These are phyloP conservation scores for Gastracanthus pulcherrimus DNA, from an alignment of 2,888 invertebrate genomes.

Conservation along the genomic window DNA sequence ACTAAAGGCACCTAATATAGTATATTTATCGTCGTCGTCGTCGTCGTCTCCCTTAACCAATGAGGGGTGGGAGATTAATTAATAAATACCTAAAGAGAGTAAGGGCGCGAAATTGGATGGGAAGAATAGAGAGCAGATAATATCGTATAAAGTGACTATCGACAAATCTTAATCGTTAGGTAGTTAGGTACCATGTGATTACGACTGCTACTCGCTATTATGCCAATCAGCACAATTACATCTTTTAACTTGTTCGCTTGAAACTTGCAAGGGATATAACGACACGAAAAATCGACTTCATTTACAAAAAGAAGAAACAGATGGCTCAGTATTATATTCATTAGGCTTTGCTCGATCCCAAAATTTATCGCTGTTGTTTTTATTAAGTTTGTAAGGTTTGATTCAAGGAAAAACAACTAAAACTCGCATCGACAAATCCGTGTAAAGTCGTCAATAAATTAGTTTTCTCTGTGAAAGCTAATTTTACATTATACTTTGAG, in stretches of 20 bases:
- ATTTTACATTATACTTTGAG: slow-evolving; percentile 25
- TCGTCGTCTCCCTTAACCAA: slow-evolving; percentile 54
- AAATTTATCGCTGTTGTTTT: slow-evolving; percentile 33
- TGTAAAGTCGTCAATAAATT: slow-evolving; percentile 51
- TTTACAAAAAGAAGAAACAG: slow-evolving; percentile 39
- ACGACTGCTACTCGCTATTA: slow-evolving; percentile 62
- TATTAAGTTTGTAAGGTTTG: neutral
- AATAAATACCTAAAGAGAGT: slow-evolving; percentile 75
- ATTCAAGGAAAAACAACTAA: slow-evolving; percentile 28
- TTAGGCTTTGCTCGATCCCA: slow-evolving; percentile 36
- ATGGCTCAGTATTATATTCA: slow-evolving; percentile 23
- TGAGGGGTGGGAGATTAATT: slow-evolving; percentile 63
- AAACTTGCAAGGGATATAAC: slow-evolving; percentile 21
- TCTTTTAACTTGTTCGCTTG: too few species aligned
- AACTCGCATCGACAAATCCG: slow-evolving; percentile 48
- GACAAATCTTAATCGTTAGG: slow-evolving; percentile 66
- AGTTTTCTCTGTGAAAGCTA: slow-evolving; percentile 46
- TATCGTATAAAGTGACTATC: slow-evolving; percentile 71
- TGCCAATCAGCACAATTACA: slow-evolving; percentile 54
- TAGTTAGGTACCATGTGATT: slow-evolving; percentile 66
- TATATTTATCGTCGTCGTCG: slow-evolving; percentile 76
- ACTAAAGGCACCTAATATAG: slow-evolving; percentile 78
- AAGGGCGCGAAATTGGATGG: slow-evolving; percentile 38
- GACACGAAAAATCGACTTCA: slow-evolving; percentile 38
- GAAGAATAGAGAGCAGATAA: slow-evolving; percentile 57